phyloP scores from a whole-genome alignment of 2,888 invertebrate species.

The Agrypnus murinus region DNA sequence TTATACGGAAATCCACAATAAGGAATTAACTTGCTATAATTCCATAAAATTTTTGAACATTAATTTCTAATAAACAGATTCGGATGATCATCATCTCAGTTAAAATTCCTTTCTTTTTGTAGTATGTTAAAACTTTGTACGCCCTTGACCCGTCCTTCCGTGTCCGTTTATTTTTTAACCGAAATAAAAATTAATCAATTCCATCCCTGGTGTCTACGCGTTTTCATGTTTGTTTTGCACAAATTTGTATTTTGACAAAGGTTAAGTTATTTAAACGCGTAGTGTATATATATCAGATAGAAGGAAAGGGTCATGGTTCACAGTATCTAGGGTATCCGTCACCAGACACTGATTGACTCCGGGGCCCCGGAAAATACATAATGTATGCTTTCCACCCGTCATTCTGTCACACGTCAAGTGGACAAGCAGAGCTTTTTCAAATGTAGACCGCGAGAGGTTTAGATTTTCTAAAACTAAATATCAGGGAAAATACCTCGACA shows the following conservation, averaged over 20 bases:
- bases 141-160: slow-evolving; percentile 35
- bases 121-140: not conserved
- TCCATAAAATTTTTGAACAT: no score
- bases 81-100: no score
- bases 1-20: no score
- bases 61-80: not conserved
- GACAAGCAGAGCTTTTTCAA: slow-evolving; percentile 40
- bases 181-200: slow-evolving; percentile 30
- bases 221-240: slow-evolving; percentile 15
- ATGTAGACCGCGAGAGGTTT: slow-evolving; percentile 14
- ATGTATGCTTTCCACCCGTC: slow-evolving; percentile 58
- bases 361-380: slow-evolving; percentile 60
- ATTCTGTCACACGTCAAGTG: slow-evolving; percentile 55
- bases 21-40: no score
- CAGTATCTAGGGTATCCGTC: slow-evolving; percentile 59
- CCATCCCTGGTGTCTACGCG: slow-evolving; percentile 15
- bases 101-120: not conserved
- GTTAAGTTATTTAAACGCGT: slow-evolving; percentile 43
- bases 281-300: slow-evolving; percentile 21
- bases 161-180: not conserved
- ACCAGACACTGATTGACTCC: slow-evolving; percentile 64
- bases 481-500: slow-evolving; percentile 18
- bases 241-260: slow-evolving; percentile 46
- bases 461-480: slow-evolving; percentile 1
- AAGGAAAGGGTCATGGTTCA: slow-evolving; percentile 50